phyloP scores from a whole-genome alignment of 2,113 vertebrate species.

The Thryonomys swinderianus region DNA sequence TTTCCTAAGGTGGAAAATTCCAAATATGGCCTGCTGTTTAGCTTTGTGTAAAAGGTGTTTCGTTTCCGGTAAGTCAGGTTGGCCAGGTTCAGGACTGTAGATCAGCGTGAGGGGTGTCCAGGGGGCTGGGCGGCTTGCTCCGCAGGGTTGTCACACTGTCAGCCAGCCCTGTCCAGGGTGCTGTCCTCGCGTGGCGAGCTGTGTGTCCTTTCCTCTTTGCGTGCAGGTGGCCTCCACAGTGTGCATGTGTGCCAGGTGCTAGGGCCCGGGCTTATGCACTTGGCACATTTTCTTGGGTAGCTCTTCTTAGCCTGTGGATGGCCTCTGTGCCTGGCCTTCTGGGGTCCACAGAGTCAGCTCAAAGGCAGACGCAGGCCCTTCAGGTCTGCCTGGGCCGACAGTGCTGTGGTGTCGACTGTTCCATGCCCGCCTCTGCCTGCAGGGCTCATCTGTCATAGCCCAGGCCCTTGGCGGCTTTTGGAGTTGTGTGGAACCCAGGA shows the following conservation, averaged over 20 bases:
- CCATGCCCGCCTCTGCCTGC: fast-evolving
- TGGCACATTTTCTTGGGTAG: neutral
- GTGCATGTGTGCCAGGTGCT: fast-evolving
- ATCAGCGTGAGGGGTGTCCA: neutral
- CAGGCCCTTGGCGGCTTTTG: neutral
- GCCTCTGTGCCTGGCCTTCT: neutral
- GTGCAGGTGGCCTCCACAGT: fast-evolving
- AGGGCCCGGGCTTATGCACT: neutral
- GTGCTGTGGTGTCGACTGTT: too few relatives aligned
- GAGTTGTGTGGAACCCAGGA: neutral
- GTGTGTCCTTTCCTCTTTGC: neutral
- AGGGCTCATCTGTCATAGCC: neutral
- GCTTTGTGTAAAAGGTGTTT: neutral
- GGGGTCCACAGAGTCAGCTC: neutral
- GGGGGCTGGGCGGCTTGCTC: neutral
- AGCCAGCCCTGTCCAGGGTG: fast-evolving
- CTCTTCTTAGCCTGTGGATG: fast-evolving
- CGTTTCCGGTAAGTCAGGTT: neutral
- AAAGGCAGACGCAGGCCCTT: neutral
- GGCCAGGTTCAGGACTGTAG: neutral
- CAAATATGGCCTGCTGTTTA: neutral
- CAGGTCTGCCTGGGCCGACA: too few relatives aligned
- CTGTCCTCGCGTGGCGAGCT: neutral
- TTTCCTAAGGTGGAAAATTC: neutral
- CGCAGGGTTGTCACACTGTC: fast-evolving